A percentile compares a stretch with the other conserved stretches of the same genome.
These are phyloP conservation scores for Strigamia crassipes DNA, from an alignment of 2,888 invertebrate genomes.

Conservation along the genomic window DNA sequence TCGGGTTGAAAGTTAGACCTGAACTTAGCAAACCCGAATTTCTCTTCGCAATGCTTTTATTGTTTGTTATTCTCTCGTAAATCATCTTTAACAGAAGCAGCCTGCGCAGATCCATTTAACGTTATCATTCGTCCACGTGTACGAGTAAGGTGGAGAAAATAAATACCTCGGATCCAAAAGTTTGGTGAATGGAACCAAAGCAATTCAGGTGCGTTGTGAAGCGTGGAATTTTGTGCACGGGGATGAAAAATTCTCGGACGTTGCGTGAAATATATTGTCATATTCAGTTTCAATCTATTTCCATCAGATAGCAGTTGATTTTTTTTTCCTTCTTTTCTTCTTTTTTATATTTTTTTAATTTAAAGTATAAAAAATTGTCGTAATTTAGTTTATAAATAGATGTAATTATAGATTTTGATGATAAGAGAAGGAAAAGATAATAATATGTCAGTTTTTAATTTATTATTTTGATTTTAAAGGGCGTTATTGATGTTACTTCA, in stretches of 20 bases:
- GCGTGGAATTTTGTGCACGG: neutral
- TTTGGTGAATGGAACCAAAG: neutral
- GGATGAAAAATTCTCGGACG: neutral
- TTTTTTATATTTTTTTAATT: neutral
- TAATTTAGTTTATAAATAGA: too few species aligned
- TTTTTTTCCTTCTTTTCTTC: too few species aligned
- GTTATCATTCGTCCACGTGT: neutral
- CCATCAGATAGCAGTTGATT: neutral
- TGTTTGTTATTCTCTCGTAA: constrained; percentile 3
- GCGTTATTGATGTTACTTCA: too few species aligned
- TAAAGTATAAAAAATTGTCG: neutral
- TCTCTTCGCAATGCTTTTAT: neutral
- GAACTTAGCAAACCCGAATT: neutral
- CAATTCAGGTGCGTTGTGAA: neutral
- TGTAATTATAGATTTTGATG: too few species aligned
- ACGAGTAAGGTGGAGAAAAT: neutral
- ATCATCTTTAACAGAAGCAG: constrained; percentile 11
- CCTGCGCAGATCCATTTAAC: neutral
- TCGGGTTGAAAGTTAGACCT: constrained; percentile 2
- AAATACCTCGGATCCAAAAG: neutral
- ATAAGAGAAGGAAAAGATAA: too few species aligned
- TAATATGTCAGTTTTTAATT: too few species aligned
- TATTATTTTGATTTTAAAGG: too few species aligned
- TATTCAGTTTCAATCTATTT: constrained; percentile 5
- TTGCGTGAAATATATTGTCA: constrained; percentile 24